Conservation (phyloP, 2,797 vertebrate species). For the Gymnocypris eckloni region DNA sequence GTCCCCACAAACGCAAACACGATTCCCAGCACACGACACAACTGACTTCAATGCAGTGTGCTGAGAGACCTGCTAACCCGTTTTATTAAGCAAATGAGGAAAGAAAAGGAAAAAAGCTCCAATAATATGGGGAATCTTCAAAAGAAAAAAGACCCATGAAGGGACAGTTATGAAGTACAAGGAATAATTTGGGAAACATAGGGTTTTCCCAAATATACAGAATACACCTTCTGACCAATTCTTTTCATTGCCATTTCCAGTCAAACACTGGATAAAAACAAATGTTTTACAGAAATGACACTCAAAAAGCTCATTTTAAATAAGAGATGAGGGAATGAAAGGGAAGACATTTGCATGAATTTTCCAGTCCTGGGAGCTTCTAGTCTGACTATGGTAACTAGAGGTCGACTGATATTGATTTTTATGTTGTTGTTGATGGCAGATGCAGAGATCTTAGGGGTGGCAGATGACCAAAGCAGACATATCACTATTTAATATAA, state of each 20-base stretch:
- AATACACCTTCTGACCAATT: not conserved
- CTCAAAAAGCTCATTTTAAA: not conserved
- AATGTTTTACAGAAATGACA: not conserved
- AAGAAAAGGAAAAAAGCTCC: not conserved
- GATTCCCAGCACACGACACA: not conserved
- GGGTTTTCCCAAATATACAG: not conserved
- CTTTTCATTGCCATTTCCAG: not conserved
- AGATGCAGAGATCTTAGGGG: too few relatives aligned
- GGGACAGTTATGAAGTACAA: not conserved
- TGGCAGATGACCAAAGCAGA: not conserved
- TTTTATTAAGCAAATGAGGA: not conserved
- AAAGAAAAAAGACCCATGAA: not conserved
- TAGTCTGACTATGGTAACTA: not conserved
- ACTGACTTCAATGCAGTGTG: not conserved
- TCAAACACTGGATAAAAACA: not conserved
- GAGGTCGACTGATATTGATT: not conserved
- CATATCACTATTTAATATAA: too few relatives aligned
- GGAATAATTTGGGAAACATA: not conserved
- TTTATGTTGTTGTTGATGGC: not conserved
- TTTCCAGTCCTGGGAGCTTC: not conserved
- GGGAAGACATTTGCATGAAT: not conserved
- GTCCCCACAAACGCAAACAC: conserved; percentile 10
- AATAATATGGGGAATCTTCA: not conserved
- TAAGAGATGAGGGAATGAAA: not conserved
- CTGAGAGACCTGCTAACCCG: not conserved